Conservation (phyloP, 1,140 invertebrate species). For the Saccostrea glomerata region DNA sequence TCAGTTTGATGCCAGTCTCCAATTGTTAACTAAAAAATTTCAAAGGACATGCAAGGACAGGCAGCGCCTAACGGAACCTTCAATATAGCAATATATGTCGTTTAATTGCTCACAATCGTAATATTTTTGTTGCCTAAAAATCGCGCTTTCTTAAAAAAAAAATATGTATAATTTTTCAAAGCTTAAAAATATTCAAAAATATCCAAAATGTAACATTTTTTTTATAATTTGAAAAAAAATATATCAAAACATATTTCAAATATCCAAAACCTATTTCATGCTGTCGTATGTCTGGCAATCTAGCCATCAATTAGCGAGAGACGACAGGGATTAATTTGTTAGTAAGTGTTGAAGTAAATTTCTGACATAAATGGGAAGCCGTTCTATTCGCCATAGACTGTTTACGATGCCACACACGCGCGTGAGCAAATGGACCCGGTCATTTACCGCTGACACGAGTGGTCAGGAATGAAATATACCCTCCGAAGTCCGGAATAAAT, state of each 20-base stretch:
- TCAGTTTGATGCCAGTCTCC: no score
- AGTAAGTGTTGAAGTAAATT: background rate
- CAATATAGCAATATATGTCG: no score
- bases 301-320: background rate
- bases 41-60: no score
- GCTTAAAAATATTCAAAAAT: background rate
- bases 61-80: no score
- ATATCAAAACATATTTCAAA: background rate
- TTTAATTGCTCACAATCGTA: no score
- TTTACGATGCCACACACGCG: conserved; percentile 10
- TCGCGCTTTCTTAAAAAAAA: no score
- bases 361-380: background rate
- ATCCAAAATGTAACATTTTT: background rate
- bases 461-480: conserved; percentile 20
- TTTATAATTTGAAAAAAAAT: background rate
- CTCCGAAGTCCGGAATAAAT: background rate
- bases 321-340: conserved; percentile 17
- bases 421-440: background rate
- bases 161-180: background rate
- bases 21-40: no score
- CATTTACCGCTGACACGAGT: conserved; percentile 2
- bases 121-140: no score
- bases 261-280: background rate
- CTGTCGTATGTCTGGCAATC: background rate
- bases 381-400: background rate